phyloP scores from a whole-genome alignment of 2,797 vertebrate species.

The Danio albolineatus region DNA sequence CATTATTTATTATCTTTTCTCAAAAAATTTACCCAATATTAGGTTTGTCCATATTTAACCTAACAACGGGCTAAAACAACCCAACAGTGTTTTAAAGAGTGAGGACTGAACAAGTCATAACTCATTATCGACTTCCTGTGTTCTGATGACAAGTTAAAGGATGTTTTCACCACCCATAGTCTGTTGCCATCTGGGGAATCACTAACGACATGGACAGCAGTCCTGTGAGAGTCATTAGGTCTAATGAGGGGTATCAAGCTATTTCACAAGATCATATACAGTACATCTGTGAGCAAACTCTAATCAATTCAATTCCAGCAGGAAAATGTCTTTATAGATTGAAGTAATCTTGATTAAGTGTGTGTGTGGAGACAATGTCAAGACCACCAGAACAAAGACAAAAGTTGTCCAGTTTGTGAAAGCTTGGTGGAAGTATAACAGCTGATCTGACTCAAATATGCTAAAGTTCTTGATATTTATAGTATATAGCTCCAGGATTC shows the following conservation, averaged over 20 bases:
- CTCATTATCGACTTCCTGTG: conserved; percentile 24
- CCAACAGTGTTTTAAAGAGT: neutral
- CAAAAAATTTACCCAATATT: too few relatives aligned
- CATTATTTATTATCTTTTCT: too few relatives aligned
- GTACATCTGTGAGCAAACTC: neutral
- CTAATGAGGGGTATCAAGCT: neutral
- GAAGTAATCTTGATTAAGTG: too few relatives aligned
- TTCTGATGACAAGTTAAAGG: conserved; percentile 35
- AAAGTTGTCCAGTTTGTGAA: neutral
- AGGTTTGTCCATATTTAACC: too few relatives aligned
- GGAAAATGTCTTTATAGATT: neutral
- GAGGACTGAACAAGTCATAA: neutral
- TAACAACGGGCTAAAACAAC: too few relatives aligned
- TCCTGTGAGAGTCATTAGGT: conserved; percentile 35
- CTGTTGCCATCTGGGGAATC: conserved; percentile 27
- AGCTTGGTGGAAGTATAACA: neutral
- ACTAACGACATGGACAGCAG: neutral
- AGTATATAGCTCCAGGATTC: neutral
- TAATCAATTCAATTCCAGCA: neutral
- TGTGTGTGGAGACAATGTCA: too few relatives aligned
- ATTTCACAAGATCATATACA: conserved; percentile 23
- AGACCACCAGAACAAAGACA: neutral
- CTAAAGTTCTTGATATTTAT: neutral
- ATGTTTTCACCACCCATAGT: conserved; percentile 28
- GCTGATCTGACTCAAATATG: neutral